Conservation (phyloP, 2,888 invertebrate species). For the Drosophila niveifrons region DNA sequence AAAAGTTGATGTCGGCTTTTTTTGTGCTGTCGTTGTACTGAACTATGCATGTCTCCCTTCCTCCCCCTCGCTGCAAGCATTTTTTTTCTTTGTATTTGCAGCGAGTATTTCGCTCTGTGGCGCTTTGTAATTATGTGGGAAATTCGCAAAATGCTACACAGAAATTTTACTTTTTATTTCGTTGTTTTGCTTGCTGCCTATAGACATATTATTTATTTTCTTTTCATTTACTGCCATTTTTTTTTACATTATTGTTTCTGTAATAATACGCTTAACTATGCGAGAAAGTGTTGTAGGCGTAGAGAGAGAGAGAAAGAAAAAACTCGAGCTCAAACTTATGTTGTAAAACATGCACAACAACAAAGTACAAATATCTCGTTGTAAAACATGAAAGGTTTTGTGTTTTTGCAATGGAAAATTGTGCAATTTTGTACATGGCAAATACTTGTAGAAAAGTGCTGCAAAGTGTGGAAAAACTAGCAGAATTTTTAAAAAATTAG, state of each 20-base stretch:
- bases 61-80: conserved; percentile 26
- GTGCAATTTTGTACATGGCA: background rate
- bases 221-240: conserved; percentile 40
- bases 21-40: conserved; percentile 45
- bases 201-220: conserved; percentile 29
- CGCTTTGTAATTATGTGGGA: conserved; percentile 77
- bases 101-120: conserved; percentile 37
- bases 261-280: conserved; percentile 62
- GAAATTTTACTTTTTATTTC: conserved; percentile 54
- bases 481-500: background rate
- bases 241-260: conserved; percentile 31
- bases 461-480: background rate
- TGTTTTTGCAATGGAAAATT: background rate
- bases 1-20: conserved; percentile 49
- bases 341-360: conserved; percentile 31
- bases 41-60: conserved; percentile 23
- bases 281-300: conserved; percentile 80
- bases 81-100: too few species aligned
- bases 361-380: conserved; percentile 24
- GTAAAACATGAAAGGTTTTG: conserved; percentile 9
- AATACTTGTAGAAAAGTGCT: background rate
- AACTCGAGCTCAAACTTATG: conserved; percentile 41
- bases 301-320: conserved; percentile 30
- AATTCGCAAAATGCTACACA: conserved; percentile 78
- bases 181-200: conserved; percentile 4